phyloP scores from a whole-genome alignment of 2,888 invertebrate species.

The Chrysomela aeneicollis region DNA sequence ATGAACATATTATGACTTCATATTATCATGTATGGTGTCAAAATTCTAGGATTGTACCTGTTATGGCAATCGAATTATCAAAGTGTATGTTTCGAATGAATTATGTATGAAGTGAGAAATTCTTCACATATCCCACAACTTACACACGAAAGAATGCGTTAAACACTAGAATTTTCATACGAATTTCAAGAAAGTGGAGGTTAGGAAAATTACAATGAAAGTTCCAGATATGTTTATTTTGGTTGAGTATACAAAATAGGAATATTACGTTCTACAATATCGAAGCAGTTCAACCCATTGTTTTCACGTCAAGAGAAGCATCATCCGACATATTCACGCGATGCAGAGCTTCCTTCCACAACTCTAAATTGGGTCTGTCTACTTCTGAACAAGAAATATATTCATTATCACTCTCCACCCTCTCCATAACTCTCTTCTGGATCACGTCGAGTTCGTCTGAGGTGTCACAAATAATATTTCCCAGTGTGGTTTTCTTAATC shows the following conservation, averaged over 20 bases:
- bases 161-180: too few species aligned
- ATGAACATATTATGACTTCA: too few species aligned
- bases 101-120: too few species aligned
- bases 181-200: too few species aligned
- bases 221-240: background rate
- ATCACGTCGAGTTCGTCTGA: slow-evolving; percentile 71
- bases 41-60: too few species aligned
- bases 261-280: background rate
- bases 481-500: slow-evolving; percentile 78
- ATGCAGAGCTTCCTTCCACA: slow-evolving; percentile 43
- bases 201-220: background rate
- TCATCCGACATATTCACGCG: slow-evolving; percentile 26
- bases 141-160: too few species aligned
- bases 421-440: slow-evolving; percentile 77
- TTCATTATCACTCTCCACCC: slow-evolving; percentile 64
- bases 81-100: too few species aligned
- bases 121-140: too few species aligned
- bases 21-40: too few species aligned
- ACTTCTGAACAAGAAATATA: slow-evolving; percentile 72
- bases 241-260: background rate
- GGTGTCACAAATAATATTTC: slow-evolving; percentile 80
- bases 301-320: slow-evolving; percentile 11
- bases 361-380: slow-evolving; percentile 61
- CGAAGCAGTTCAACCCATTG: background rate
- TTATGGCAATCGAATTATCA: too few species aligned